Evolutionary conservation across 2,797 vertebrate genomes (phyloP), one percentile per base, ranked within the genome.

Genomic region (Neosilurus mollespiculum): DNA sequence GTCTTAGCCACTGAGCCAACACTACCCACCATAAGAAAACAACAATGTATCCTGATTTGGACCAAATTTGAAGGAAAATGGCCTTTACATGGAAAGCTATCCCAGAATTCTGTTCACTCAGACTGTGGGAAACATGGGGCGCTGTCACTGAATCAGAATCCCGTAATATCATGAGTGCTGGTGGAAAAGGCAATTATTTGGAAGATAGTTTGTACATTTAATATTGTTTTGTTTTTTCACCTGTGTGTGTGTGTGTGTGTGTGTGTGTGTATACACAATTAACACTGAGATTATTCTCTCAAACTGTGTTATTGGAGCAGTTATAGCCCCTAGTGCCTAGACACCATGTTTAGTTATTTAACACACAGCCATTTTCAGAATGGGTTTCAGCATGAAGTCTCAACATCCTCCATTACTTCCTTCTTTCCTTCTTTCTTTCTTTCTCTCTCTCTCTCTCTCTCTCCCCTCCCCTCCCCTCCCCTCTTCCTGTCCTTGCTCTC

Each of bases 311-410:
- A 62, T 49, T 78, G 58, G 43, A 61, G 34, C 73, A 61, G 56
- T 77, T 61, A 20, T 1, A 37, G 11, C 54, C 30, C 5, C 10
- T 37, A 9, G 11, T 8, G 6, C 9, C 2, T 78, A 10, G 76
- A 78, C 76, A 16, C 8, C 59, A 24, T 64, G 37, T 78, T 64
- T 64, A 51, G 59, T 78, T 64, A 64, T 64, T 78, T 78, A 64
- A 78, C 59, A 26, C 75, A 61, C 72, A 59, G 34, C 10, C 5
- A 4, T 8, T 30, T 20, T 56, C 72, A 9, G 70, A 24, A 54
- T 34, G 26, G 12, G 8, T 58, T 26, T n/a, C 43, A 1, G 11
- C 20, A 16, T 37, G 26, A 43, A 24, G 22, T 49, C 56, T 76
- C 20, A 7, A 26, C 51, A n/a, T 53, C 69, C 22, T n/a, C 5